These are phyloP conservation scores for Hemistola chrysoprasaria DNA, from an alignment of 2,888 invertebrate genomes.

Conservation along the genomic window DNA sequence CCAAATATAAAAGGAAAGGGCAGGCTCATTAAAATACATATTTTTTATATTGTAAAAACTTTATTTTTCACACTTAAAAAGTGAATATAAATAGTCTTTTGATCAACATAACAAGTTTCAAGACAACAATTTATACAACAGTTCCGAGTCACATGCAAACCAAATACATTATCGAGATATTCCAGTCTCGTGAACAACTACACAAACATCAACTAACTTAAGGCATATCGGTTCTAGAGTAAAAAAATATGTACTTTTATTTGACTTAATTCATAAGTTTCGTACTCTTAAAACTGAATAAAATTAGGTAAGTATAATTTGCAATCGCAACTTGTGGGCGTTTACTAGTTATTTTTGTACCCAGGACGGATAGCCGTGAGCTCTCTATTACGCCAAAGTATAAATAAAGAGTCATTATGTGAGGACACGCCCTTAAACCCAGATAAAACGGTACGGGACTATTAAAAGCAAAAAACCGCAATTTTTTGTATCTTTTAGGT, in stretches of 20 bases:
- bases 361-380: conserved; percentile 26
- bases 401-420: no score
- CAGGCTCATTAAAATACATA: conserved; percentile 68
- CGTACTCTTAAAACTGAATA: background rate
- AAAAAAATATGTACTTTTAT: conserved; percentile 28
- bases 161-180: conserved; percentile 30
- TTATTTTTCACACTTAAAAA: conserved; percentile 63
- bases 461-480: no score
- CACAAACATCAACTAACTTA: conserved; percentile 27
- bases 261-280: background rate
- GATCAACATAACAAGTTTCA: conserved; percentile 40
- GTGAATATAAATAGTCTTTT: conserved; percentile 63
- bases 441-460: no score
- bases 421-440: no score
- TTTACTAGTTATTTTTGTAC: conserved; percentile 16
- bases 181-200: conserved; percentile 22
- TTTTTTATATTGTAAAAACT: conserved; percentile 56
- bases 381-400: conserved; percentile 15
- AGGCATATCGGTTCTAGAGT: conserved; percentile 26
- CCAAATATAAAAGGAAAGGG: conserved; percentile 33
- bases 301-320: no score
- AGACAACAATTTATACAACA: conserved; percentile 34
- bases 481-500: no score
- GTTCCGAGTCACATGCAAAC: conserved; percentile 30
- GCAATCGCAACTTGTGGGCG: conserved; percentile 8